Evolutionary conservation across 2,888 invertebrate genomes (phyloP).

Genomic region (Lumbricus terrestris): DNA sequence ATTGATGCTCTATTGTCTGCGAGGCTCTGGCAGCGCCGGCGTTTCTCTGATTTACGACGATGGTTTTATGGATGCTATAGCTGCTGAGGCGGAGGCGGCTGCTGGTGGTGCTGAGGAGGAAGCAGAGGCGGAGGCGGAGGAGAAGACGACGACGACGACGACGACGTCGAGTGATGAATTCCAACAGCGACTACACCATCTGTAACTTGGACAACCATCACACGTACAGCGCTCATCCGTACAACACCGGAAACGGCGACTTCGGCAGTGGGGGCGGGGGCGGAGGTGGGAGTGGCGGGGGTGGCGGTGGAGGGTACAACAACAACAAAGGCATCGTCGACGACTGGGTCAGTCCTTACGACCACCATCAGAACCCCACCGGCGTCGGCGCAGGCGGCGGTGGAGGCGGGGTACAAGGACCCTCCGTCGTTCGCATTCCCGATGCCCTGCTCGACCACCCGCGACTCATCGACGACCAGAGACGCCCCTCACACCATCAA

Average conservation of each 20-base stretch:
- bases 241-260: constrained; percentile 28
- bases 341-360: constrained; percentile 21
- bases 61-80: constrained; percentile 11
- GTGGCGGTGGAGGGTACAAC: background rate
- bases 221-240: constrained; percentile 48
- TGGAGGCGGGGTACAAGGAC: no score
- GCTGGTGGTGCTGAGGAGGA: constrained; percentile 3
- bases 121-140: background rate
- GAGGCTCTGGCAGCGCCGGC: background rate
- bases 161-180: constrained; percentile 51
- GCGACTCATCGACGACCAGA: constrained; percentile 11
- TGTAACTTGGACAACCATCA: constrained; percentile 56
- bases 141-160: background rate
- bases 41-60: constrained; percentile 14
- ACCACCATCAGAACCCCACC: constrained; percentile 17
- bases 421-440: constrained; percentile 22
- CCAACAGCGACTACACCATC: constrained; percentile 54
- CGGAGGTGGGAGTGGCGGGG: no score
- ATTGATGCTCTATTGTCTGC: constrained; percentile 12
- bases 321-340: background rate
- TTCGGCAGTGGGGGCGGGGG: no score
- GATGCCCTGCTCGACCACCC: constrained; percentile 21
- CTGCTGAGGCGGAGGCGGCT: no score
- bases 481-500: background rate
- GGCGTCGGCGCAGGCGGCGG: no score